Percentiles rank a stretch among this genome's conserved stretches.
Evolutionary conservation across 2,888 invertebrate species (phyloP).

Genomic region (Acanthopleura granulata): DNA sequence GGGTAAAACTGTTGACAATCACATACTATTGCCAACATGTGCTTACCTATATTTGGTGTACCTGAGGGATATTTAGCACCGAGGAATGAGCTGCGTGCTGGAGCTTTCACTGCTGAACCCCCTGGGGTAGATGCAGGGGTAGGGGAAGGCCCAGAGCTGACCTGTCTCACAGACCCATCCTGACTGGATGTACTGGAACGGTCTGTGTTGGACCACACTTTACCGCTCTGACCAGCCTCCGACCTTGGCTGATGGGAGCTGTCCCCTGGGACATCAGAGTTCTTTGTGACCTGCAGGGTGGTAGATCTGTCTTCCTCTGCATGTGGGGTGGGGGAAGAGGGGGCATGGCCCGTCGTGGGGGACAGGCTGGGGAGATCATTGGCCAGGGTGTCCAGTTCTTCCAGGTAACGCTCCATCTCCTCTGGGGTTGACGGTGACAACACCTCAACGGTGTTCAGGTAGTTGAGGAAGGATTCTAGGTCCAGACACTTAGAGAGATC

Average conservation of each 20-base stretch:
- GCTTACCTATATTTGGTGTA: slow-evolving; percentile 49
- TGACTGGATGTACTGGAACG: not conserved
- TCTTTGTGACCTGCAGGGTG: not conserved
- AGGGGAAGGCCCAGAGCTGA: not conserved
- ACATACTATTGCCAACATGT: not conserved
- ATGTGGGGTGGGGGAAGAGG: not conserved
- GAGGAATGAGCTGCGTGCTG: not conserved
- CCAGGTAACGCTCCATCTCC: not conserved
- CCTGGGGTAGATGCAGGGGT: not conserved
- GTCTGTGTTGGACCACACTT: not conserved
- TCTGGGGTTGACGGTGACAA: not conserved
- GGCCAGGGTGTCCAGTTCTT: slow-evolving; percentile 11
- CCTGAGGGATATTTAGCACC: slow-evolving; percentile 37
- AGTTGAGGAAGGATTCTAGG: not conserved
- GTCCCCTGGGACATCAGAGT: too few species aligned
- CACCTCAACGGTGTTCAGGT: slow-evolving; percentile 10
- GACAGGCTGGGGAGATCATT: not conserved
- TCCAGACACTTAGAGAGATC: slow-evolving; percentile 1
- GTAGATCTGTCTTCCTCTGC: not conserved
- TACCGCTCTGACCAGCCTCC: not conserved
- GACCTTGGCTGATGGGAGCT: not conserved
- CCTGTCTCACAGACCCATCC: not conserved
- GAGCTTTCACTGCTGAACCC: not conserved
- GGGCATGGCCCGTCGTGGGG: not conserved
- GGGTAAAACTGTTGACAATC: too few species aligned